These are phyloP conservation scores for Epinotia ramella DNA, from an alignment of 2,888 invertebrate genomes.

Conservation along the genomic window DNA sequence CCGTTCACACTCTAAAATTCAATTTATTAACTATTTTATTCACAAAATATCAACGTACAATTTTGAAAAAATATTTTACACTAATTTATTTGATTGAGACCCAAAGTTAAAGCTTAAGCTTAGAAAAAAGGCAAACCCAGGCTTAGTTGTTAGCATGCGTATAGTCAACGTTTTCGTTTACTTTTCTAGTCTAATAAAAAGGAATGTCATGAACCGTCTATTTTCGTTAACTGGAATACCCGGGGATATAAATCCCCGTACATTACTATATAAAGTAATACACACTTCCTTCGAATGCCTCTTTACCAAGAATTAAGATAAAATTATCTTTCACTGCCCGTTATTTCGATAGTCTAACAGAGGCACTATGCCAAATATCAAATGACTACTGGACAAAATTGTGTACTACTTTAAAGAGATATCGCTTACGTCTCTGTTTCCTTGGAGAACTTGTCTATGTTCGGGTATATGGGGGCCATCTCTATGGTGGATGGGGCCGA, in stretches of 20 bases:
- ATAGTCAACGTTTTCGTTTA: constrained; percentile 32
- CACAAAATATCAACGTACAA: constrained; percentile 51
- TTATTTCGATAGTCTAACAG: constrained; percentile 29
- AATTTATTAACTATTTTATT: constrained; percentile 50
- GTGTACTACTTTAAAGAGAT: constrained; percentile 39
- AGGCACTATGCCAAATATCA: constrained; percentile 33
- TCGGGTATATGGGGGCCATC: constrained; percentile 94
- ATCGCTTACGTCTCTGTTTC: constrained; percentile 91
- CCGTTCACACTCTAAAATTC: constrained; percentile 47
- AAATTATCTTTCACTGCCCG: constrained; percentile 18
- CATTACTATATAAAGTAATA: constrained; percentile 36
- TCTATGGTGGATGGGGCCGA: constrained; percentile 95
- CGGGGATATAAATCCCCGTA: constrained; percentile 12
- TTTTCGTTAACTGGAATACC: constrained; percentile 49
- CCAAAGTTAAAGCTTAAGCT: constrained; percentile 60
- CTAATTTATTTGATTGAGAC: constrained; percentile 58
- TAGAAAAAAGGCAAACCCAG: constrained; percentile 55
- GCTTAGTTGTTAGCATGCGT: constrained; percentile 49
- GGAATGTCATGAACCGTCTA: constrained; percentile 66
- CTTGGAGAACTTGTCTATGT: constrained; percentile 91
- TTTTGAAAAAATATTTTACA: constrained; percentile 47
- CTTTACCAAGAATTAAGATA: constrained; percentile 33
- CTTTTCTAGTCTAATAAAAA: constrained; percentile 49
- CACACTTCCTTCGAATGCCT: constrained; percentile 40
- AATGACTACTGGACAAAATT: constrained; percentile 34